phyloP scores from a whole-genome alignment of 2,888 invertebrate species.

The Brachyptera putata region DNA sequence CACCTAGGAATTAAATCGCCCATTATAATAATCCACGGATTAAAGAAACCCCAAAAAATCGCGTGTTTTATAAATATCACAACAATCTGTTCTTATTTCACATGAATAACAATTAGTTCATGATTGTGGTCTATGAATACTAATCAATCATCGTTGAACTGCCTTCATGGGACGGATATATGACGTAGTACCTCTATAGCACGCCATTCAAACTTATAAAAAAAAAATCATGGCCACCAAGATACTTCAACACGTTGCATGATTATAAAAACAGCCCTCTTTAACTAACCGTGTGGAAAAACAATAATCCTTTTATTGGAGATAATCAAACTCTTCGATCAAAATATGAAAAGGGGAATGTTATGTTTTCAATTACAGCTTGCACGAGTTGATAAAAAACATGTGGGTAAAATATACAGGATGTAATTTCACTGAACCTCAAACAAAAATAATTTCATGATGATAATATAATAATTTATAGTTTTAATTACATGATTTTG shows the following conservation, averaged over 20 bases:
- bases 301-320: conserved; percentile 16
- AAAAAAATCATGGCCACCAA: too few relatives aligned
- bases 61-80: not conserved
- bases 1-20: too few relatives aligned
- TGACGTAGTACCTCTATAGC: too few relatives aligned
- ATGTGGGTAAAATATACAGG: too few relatives aligned
- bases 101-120: conserved; percentile 12
- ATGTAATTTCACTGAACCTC: too few relatives aligned
- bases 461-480: too few relatives aligned
- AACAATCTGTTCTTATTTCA: not conserved
- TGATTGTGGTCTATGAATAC: not conserved
- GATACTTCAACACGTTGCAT: conserved; percentile 2
- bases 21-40: not conserved
- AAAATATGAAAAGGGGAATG: conserved; percentile 1
- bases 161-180: conserved; percentile 14
- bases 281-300: conserved; percentile 10
- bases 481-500: too few relatives aligned
- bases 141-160: too few relatives aligned
- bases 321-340: conserved; percentile 2
- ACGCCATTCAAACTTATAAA: too few relatives aligned
- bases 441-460: too few relatives aligned
- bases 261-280: not conserved
- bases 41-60: not conserved
- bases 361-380: conserved; percentile 5
- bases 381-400: too few relatives aligned